Base-by-base conservation (phyloP, 2,797 vertebrate genomes). In the Discoglossus pictus region DNA sequence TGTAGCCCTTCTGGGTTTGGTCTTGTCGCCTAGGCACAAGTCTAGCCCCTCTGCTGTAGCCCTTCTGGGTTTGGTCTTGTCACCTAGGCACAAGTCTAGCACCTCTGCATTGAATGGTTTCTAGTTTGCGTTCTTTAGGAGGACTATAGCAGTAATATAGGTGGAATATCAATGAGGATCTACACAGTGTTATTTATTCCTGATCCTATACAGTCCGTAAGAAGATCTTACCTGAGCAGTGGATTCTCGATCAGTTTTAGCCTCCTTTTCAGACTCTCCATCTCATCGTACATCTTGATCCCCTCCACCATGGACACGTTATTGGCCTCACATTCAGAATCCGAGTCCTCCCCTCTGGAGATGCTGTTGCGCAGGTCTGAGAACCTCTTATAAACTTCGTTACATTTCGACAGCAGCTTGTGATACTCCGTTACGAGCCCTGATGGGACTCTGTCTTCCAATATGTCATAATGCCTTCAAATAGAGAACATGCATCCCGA, bases 201-300 rank as follows among this genome's bases (percentile, higher is more conserved):
- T n/a, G n/a, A n/a, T n/a, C n/a, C n/a, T n/a, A n/a, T n/a, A n/a
- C n/a, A n/a, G n/a, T n/a, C n/a, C n/a, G n/a, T n/a, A n/a, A 5
- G 20, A 44, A 44, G 7, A 1, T 7, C 2, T 35, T 83, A 98
- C 95, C 95, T 94, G 76, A 98, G 78, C 64, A 98, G 80, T 4
- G 96, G 95, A 76, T 94, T 98, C 83, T 98, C 96, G 10, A 98
- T 94, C 44, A 99, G 86, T 75, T 93, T 88, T 39, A 98, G 87
- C 74, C 96, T 97, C 63, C 93, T 92, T 74, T 93, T 95, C 39
- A 93, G 78, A 2, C 79, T 87, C 78, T 98, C 94, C 66, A 97
- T 83, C 77, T 92, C 83, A 7, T 94, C 93, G 11, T 87, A 94
- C 48, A 99, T 78, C 75, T 92, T 89, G 52, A 98, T 82, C 10